A percentile compares a stretch with the other conserved stretches of the same genome.
Evolutionary conservation across 2,888 invertebrate genomes (phyloP).

Genomic region (Ceratothoa steindachneri): DNA sequence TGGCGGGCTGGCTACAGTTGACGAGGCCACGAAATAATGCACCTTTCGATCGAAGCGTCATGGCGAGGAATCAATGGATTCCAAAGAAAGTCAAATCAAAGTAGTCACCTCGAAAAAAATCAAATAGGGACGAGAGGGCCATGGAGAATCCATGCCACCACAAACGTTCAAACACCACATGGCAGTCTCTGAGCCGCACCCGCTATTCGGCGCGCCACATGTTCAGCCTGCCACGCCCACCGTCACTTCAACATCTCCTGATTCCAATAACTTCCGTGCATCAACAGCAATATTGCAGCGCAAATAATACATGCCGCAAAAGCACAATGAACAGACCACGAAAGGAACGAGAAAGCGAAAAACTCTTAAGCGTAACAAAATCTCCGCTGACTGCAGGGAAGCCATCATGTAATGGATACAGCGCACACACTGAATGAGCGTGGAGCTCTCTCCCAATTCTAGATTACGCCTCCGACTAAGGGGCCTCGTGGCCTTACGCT

Average conservation of each 20-base stretch:
- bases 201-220: not conserved
- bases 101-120: too few relatives aligned
- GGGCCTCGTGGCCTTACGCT: not conserved
- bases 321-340: not conserved
- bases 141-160: not conserved
- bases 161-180: not conserved
- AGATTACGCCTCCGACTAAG: slow-evolving; percentile 1
- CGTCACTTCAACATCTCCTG: not conserved
- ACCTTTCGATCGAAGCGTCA: too few relatives aligned
- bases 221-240: not conserved
- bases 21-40: too few relatives aligned
- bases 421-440: slow-evolving; percentile 13
- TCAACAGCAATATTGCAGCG: not conserved
- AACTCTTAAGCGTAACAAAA: not conserved
- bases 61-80: too few relatives aligned
- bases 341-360: not conserved
- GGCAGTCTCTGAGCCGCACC: not conserved
- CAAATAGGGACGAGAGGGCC: too few relatives aligned
- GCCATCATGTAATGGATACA: not conserved
- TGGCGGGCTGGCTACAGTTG: too few relatives aligned
- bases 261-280: not conserved
- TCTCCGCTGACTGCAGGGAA: too few relatives aligned
- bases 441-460: not conserved
- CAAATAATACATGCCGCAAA: not conserved
- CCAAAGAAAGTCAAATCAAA: too few relatives aligned